A percentile compares a stretch with the other conserved stretches of the same genome.
These are phyloP conservation scores for Melanophora roralis DNA, from an alignment of 2,888 invertebrate species.

Conservation along the genomic window DNA sequence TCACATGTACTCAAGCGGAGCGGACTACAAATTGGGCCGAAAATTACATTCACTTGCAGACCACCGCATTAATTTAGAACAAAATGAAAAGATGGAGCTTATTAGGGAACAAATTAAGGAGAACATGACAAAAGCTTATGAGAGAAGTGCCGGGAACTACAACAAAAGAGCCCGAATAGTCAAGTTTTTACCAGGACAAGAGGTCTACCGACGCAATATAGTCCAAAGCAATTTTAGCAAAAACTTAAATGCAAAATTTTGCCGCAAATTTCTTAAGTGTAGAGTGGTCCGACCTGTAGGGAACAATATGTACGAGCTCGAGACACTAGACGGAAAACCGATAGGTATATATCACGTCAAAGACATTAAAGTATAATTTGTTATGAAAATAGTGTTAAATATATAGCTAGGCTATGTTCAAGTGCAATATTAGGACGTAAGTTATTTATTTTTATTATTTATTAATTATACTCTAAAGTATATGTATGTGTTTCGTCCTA, in stretches of 20 bases:
- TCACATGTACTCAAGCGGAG: neutral
- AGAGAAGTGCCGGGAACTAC: neutral
- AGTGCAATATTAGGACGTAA: too few species aligned
- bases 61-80: neutral
- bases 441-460: too few species aligned
- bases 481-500: too few species aligned
- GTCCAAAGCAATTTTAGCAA: slow-evolving; percentile 6
- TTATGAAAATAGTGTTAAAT: too few species aligned
- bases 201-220: slow-evolving; percentile 14
- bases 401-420: too few species aligned
- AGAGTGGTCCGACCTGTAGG: neutral
- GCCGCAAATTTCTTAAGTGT: slow-evolving; percentile 5
- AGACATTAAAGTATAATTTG: neutral
- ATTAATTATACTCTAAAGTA: too few species aligned
- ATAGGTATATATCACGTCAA: slow-evolving; percentile 6
- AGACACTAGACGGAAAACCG: neutral
- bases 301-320: slow-evolving; percentile 3
- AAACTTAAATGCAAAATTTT: slow-evolving; percentile 12
- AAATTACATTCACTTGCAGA: neutral
- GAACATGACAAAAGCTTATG: neutral
- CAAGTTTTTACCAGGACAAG: slow-evolving; percentile 7
- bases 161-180: neutral
- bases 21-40: slow-evolving; percentile 10
- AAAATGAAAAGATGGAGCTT: neutral
- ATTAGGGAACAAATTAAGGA: neutral